A percentile compares a stretch with the other conserved stretches of the same genome.
These are phyloP conservation scores for Rhodophaea formosa DNA, from an alignment of 2,888 invertebrate species.

Conservation along the genomic window DNA sequence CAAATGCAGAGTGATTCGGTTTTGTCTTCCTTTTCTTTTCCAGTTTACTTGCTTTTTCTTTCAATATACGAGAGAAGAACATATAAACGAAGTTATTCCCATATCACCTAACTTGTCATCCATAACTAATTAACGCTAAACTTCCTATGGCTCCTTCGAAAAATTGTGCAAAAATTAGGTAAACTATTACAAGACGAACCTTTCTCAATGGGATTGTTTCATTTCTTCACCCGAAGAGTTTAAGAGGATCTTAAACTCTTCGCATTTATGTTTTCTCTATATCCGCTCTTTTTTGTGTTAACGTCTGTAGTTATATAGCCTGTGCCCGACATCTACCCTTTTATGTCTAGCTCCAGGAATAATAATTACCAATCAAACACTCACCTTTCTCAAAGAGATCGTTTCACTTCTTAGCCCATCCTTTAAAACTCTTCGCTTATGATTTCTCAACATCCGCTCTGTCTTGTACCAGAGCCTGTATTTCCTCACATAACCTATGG, in stretches of 20 bases:
- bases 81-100: too few species aligned
- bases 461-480: slow-evolving; percentile 94
- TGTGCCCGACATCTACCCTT: slow-evolving; percentile 97
- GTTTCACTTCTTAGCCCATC: slow-evolving; percentile 99
- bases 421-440: slow-evolving; percentile 95
- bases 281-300: slow-evolving; percentile 96
- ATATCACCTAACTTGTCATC: too few species aligned
- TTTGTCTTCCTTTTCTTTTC: too few species aligned
- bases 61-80: too few species aligned
- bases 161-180: too few species aligned
- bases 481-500: slow-evolving; percentile 94
- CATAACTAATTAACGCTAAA: too few species aligned
- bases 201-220: slow-evolving; percentile 98
- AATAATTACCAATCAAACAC: slow-evolving; percentile 30
- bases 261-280: slow-evolving; percentile 98
- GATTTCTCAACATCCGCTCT: slow-evolving; percentile 98
- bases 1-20: too few species aligned
- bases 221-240: slow-evolving; percentile 99
- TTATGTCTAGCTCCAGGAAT: too few species aligned
- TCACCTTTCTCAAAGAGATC: slow-evolving; percentile 96
- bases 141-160: too few species aligned
- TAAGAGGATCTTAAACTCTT: slow-evolving; percentile 94
- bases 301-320: slow-evolving; percentile 93
- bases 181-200: too few species aligned
- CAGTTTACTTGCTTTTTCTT: too few species aligned